Base-by-base conservation (phyloP, 2,797 vertebrate genomes). In the Phylloscopus collybita region DNA sequence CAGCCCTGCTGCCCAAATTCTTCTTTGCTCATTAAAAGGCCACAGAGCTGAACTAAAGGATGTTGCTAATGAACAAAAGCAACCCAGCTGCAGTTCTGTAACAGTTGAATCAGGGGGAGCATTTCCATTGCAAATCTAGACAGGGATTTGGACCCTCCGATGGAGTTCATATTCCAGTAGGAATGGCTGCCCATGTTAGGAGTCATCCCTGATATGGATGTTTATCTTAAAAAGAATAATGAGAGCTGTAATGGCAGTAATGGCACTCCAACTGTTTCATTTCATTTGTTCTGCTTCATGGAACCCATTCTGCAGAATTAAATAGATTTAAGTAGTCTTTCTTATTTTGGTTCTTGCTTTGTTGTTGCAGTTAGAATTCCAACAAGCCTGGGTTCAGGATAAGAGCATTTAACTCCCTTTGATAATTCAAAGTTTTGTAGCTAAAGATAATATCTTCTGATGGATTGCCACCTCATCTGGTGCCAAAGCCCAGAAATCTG, bases 221-320 rank as follows among this genome's bases (percentile, higher is more conserved):
- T 71, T 93, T 78, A 56, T 76, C 30, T 75, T 91, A 5, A 71
- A 47, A 73, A 85, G 92, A 96, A 65, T 94, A 79, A 93, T 82
- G 71, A 93, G 81, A 80, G 57, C 91, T 85, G 53, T 80, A 71
- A 60, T 64, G 49, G 54, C 80, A 62, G 54, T 94, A 94, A 94
- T 85, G 90, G 72, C 70, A 59, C 89, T 83, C 87, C 88, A 83
- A 32, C 79, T 91, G 79, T 86, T 93, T 69, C 50, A 27, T 95
- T 95, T 92, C 49, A 89, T 92, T 96, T 93, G 75, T 89, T 97
- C 85, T 95, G 81, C 86, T 91, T 85, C 88, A 47, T 90, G 80
- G 92, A 94, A 65, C 86, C 64, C 72, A 60, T 94, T 75, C 80
- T 69, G 88, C 67, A 91, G 80, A 81, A 96, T 95, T 93, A 85